A percentile compares a stretch with the other conserved stretches of the same genome.
These are phyloP conservation scores for Myotis davidii DNA, from an alignment of 2,113 vertebrate species.

Conservation along the genomic window DNA sequence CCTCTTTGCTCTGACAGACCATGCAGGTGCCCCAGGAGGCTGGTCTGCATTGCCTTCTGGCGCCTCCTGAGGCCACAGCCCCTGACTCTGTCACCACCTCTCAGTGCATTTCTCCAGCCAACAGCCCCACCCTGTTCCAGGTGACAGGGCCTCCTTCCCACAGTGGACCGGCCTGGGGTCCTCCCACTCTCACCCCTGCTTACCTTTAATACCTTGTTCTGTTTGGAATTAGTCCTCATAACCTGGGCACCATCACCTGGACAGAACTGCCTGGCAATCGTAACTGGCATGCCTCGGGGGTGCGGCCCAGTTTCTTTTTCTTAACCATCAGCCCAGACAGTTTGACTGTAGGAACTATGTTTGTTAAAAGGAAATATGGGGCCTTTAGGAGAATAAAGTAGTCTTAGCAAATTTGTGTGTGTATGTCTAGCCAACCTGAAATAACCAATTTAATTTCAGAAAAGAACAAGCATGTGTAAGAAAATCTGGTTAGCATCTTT, in stretches of 20 bases:
- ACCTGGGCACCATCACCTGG: constrained; percentile 88
- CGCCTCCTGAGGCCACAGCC: not conserved
- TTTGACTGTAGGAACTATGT: not conserved
- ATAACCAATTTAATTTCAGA: not conserved
- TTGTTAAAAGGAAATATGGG: not conserved
- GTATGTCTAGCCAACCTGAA: not conserved
- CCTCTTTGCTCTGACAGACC: not conserved
- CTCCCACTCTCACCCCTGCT: not conserved
- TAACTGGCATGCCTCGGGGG: constrained; percentile 69
- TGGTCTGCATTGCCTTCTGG: too few relatives aligned
- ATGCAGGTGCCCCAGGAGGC: rapidly evolving
- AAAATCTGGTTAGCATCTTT: constrained; percentile 7
- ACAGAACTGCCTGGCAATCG: constrained; percentile 85
- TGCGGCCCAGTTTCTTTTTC: not conserved
- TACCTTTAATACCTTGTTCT: constrained; percentile 90
- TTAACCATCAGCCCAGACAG: not conserved
- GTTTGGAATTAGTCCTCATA: constrained; percentile 92
- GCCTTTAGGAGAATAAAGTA: not conserved
- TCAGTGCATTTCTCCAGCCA: not conserved
- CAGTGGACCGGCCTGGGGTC: not conserved
- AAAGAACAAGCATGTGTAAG: not conserved
- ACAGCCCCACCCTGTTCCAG: not conserved
- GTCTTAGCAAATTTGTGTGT: not conserved
- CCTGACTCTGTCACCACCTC: rapidly evolving
- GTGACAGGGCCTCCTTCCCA: not conserved